Evolutionary conservation across 2,113 vertebrate species (phyloP).

Genomic region (Monopterus albus): DNA sequence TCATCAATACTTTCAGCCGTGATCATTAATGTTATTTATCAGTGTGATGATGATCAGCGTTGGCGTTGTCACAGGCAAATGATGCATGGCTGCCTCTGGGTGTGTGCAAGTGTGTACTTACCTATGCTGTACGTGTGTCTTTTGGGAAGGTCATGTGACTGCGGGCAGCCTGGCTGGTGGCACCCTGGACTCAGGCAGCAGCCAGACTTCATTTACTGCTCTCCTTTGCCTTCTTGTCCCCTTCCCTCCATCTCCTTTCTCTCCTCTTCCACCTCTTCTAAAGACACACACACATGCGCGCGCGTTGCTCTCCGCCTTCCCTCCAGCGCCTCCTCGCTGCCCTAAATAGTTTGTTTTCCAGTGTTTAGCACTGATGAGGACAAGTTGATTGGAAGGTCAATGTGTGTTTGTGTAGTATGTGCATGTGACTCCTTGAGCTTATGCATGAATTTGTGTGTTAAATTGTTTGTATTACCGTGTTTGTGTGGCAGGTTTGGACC

Average conservation of each 20-base stretch:
- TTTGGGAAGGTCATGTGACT: constrained; percentile 38
- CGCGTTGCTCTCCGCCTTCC: constrained; percentile 3
- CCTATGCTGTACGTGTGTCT: too few relatives aligned
- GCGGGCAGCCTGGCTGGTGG: constrained; percentile 24
- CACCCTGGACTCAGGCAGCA: constrained; percentile 8
- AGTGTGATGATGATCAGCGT: neutral
- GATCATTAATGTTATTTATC: constrained; percentile 27
- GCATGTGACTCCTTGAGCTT: neutral
- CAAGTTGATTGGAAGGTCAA: constrained; percentile 7
- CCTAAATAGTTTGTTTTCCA: constrained; percentile 36
- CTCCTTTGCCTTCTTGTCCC: neutral
- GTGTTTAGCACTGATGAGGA: constrained; percentile 38
- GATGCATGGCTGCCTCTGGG: neutral
- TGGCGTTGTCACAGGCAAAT: neutral
- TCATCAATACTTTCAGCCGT: constrained; percentile 8
- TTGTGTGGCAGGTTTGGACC: too few relatives aligned
- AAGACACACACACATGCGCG: neutral
- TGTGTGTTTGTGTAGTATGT: constrained; percentile 19
- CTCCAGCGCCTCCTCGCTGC: neutral
- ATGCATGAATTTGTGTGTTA: neutral
- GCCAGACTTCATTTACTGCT: constrained; percentile 25
- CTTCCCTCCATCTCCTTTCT: neutral
- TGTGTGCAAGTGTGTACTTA: too few relatives aligned
- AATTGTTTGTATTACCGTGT: too few relatives aligned
- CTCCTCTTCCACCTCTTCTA: neutral